Evolutionary conservation across 2,797 vertebrate genomes (phyloP).

Genomic region (Thaleichthys pacificus): DNA sequence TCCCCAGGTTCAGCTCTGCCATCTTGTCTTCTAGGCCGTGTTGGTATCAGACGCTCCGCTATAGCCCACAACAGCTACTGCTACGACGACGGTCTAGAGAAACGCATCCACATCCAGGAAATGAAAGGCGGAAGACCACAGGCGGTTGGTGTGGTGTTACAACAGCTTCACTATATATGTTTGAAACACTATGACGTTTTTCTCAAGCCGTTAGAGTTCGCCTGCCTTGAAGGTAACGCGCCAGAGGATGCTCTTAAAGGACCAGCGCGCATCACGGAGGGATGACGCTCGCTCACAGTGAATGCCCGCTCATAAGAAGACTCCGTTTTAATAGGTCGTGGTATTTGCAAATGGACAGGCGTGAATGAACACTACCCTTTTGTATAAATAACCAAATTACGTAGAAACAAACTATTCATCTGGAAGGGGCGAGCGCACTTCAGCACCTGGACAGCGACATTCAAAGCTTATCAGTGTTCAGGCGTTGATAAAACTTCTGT

Average conservation of each 20-base stretch:
- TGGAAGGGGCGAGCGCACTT: background rate
- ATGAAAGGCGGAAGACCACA: slow-evolving; percentile 27
- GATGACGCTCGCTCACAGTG: slow-evolving; percentile 19
- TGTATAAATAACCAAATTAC: too few species aligned
- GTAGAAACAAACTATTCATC: background rate
- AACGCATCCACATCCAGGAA: slow-evolving; percentile 60
- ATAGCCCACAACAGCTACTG: slow-evolving; percentile 25
- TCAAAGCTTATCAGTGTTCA: too few species aligned
- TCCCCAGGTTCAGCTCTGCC: slow-evolving; percentile 96
- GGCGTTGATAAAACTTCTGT: too few species aligned
- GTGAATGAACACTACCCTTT: too few species aligned
- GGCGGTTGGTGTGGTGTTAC: slow-evolving; percentile 7
- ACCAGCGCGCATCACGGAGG: background rate
- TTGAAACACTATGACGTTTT: background rate
- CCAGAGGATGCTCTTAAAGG: slow-evolving; percentile 69
- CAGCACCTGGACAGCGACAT: slow-evolving; percentile 1
- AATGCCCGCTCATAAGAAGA: background rate
- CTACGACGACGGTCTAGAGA: slow-evolving; percentile 52
- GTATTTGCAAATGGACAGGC: too few species aligned
- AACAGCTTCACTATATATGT: background rate
- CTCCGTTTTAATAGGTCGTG: too few species aligned
- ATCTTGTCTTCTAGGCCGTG: slow-evolving; percentile 74
- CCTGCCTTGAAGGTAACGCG: background rate
- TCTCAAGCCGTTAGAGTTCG: background rate
- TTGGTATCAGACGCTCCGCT: background rate